A percentile compares a stretch with the other conserved stretches of the same genome.
These are phyloP conservation scores for Euphysa ruthae DNA, from an alignment of 30 jellyfish, hydroid and myxozoan species.

Conservation along the genomic window DNA sequence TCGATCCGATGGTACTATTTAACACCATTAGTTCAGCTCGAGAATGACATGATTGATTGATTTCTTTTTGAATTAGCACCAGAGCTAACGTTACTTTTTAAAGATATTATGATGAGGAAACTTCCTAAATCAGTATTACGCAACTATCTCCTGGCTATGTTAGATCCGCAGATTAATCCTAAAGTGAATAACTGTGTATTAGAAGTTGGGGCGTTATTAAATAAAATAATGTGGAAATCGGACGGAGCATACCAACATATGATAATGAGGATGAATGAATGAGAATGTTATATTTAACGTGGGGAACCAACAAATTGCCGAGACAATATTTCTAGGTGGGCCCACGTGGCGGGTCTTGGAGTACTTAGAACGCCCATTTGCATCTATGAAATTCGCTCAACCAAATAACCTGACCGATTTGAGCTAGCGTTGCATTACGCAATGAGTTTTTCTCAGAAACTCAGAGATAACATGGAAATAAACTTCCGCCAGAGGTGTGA, in stretches of 20 bases:
- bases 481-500: too few species aligned
- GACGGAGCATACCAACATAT: constrained; percentile 18
- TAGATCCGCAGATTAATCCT: constrained; percentile 3
- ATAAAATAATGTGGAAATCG: constrained; percentile 9
- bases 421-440: too few species aligned
- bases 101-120: constrained; percentile 32
- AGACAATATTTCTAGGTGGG: too few species aligned
- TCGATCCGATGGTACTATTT: constrained; percentile 26
- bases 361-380: too few species aligned
- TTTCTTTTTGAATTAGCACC: too few species aligned
- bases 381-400: too few species aligned
- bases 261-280: not conserved
- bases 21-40: constrained; percentile 18
- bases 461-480: too few species aligned
- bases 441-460: too few species aligned
- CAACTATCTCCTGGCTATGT: not conserved
- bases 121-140: constrained; percentile 25
- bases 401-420: too few species aligned
- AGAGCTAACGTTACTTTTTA: constrained; percentile 34
- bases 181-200: constrained; percentile 3
- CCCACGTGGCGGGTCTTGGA: too few species aligned
- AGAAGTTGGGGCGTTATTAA: constrained; percentile 48
- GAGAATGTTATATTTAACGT: too few species aligned
- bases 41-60: constrained; percentile 13
- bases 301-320: too few species aligned